Base-by-base conservation (phyloP, 2,888 invertebrate genomes). In the Lampropteryx suffumata region DNA sequence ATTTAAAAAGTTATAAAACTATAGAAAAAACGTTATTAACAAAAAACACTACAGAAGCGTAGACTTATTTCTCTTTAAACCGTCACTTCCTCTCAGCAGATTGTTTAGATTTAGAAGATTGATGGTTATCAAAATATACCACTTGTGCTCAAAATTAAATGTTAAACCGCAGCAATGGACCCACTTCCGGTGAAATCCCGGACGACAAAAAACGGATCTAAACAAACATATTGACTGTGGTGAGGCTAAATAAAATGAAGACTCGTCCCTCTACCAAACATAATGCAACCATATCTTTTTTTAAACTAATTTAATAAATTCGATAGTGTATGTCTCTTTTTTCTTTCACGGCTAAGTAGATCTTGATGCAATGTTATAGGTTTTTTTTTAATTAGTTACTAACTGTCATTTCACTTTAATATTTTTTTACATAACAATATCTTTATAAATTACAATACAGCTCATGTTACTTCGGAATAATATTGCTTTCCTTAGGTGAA, bases 151-250 rank as follows among this genome's bases (percentile, higher is more conserved):
- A 67, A 79, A 79, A 82, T 80, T 77, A 79, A 81, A 79, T 68
- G 65, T 71, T 67, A 65, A 70, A 71, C 72, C 68, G 62, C 68
- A 70, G 62, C 69, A 73, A 77, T 78, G 77, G 72, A 79, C 49
- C 50, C 48, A 69, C 78, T 77, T 88, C 87, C 88, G 87, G 87
- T 84, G 82, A 82, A 85, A 87, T 84, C 84, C 53, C 65, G 65
- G 63, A 62, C 65, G 63, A 61, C 67, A 82, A 85, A 85, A 84
- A 82, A 73, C 60, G 63, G 67, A 78, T 82, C 71, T 76, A 81
- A 84, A 84, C 80, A 84, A 84, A 85, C 81, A 83, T 79, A 78
- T 76, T 79, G 80, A 77, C 73, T 77, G 7, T 12, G n/a, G 13
- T 47, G 17, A 34, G 43, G 34, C 7, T 27, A n/a, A 40, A 35